phyloP scores from a whole-genome alignment of 1,140 invertebrate genomes.

The Campoletis sonorensis region DNA sequence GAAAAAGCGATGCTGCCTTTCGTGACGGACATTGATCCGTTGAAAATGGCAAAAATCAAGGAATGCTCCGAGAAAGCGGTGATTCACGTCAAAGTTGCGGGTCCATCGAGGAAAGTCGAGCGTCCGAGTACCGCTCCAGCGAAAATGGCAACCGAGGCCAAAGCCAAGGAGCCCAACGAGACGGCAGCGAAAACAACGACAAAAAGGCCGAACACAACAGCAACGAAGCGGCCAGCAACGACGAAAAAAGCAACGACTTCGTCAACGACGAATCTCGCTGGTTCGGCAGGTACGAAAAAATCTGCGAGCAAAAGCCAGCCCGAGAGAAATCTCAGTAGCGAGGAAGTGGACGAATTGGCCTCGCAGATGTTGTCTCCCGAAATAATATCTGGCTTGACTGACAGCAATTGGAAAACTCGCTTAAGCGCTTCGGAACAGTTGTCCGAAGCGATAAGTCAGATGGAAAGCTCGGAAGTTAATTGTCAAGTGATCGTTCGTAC shows the following conservation, averaged over 20 bases:
- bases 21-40: constrained; percentile 89
- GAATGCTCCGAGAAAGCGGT: constrained; percentile 96
- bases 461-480: constrained; percentile 81
- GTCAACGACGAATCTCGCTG: constrained; percentile 58
- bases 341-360: constrained; percentile 85
- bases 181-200: constrained; percentile 63
- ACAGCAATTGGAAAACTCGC: constrained; percentile 92
- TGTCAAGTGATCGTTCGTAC: constrained; percentile 86
- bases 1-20: constrained; percentile 93
- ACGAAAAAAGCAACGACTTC: constrained; percentile 63
- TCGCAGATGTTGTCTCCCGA: constrained; percentile 80
- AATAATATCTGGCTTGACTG: constrained; percentile 82
- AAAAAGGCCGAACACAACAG: constrained; percentile 75
- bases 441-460: constrained; percentile 77
- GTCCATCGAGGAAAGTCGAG: constrained; percentile 75
- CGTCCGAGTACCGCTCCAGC: constrained; percentile 77
- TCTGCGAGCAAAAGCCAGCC: constrained; percentile 64
- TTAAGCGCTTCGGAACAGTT: constrained; percentile 88
- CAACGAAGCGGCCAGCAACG: constrained; percentile 70
- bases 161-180: constrained; percentile 65
- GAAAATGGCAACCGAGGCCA: constrained; percentile 65
- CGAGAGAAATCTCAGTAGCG: constrained; percentile 73
- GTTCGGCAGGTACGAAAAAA: constrained; percentile 66
- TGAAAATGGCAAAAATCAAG: constrained; percentile 97
- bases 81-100: constrained; percentile 84